Conservation (phyloP, 2,888 invertebrate species). For the Melinaea menophilus region DNA sequence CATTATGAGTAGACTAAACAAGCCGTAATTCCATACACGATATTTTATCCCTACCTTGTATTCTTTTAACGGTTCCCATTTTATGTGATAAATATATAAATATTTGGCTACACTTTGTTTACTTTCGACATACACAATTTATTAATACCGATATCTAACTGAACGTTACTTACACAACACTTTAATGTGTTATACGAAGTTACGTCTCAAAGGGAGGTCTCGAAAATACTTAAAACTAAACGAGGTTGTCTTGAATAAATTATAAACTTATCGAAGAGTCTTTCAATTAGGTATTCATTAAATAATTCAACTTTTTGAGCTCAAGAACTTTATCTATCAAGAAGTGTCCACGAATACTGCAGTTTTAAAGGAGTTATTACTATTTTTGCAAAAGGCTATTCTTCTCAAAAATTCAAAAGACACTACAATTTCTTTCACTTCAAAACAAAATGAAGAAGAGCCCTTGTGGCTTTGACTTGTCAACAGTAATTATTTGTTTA, state of each 20-base stretch:
- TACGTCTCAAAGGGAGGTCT: no score
- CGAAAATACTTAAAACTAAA: no score
- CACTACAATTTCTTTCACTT: not conserved
- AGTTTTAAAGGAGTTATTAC: no score
- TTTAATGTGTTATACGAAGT: no score
- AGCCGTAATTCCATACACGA: constrained; percentile 22
- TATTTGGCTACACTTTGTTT: not conserved
- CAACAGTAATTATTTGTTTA: constrained; percentile 50
- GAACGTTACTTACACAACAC: not conserved
- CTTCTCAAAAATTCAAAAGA: constrained; percentile 8
- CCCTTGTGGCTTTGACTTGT: constrained; percentile 11
- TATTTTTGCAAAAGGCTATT: no score
- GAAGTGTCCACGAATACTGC: no score
- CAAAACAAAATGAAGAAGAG: constrained; percentile 12
- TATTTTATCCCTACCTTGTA: constrained; percentile 4
- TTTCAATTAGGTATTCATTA: no score
- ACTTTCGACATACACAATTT: not conserved
- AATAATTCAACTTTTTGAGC: no score
- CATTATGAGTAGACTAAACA: constrained; percentile 30
- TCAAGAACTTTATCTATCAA: no score
- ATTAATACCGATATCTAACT: not conserved
- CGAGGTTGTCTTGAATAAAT: no score
- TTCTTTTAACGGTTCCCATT: not conserved
- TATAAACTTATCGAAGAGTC: no score
- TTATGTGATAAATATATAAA: not conserved